phyloP scores from a whole-genome alignment of 2,113 vertebrate genomes.

The Aegotheles bennettii region DNA sequence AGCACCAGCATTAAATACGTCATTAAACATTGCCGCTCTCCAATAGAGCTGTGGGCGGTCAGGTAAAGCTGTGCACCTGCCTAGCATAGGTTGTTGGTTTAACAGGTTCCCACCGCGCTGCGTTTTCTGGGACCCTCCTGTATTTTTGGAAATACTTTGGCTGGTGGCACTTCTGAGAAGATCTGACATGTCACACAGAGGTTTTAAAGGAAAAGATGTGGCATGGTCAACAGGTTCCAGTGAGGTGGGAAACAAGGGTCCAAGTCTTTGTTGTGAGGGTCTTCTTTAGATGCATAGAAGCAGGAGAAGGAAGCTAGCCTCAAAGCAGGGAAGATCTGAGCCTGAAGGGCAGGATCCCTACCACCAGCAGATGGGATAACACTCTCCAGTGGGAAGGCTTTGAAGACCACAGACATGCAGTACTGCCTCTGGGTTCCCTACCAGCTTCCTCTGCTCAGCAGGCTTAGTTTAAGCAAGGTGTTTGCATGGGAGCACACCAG shows the following conservation, averaged over 20 bases:
- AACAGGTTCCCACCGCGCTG: not conserved
- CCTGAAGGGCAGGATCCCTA: not conserved
- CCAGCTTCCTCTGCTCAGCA: not conserved
- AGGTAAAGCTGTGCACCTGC: not conserved
- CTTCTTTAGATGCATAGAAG: not conserved
- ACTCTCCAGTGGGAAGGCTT: not conserved
- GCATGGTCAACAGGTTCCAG: rapidly evolving
- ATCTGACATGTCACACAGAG: rapidly evolving
- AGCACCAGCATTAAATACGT: not conserved
- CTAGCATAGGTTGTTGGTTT: not conserved
- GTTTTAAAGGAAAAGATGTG: not conserved
- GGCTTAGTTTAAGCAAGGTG: not conserved
- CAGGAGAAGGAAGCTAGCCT: not conserved
- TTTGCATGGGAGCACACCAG: not conserved
- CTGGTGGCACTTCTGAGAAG: not conserved
- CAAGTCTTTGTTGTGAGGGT: not conserved
- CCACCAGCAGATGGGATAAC: not conserved
- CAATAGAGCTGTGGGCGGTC: not conserved
- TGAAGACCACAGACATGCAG: not conserved
- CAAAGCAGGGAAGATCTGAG: not conserved
- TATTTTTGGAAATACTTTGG: not conserved
- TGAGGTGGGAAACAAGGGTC: rapidly evolving
- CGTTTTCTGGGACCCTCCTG: not conserved
- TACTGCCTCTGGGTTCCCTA: not conserved
- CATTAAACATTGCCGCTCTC: not conserved